phyloP scores from a whole-genome alignment of 2,113 vertebrate species.

The Chiloscyllium plagiosum region DNA sequence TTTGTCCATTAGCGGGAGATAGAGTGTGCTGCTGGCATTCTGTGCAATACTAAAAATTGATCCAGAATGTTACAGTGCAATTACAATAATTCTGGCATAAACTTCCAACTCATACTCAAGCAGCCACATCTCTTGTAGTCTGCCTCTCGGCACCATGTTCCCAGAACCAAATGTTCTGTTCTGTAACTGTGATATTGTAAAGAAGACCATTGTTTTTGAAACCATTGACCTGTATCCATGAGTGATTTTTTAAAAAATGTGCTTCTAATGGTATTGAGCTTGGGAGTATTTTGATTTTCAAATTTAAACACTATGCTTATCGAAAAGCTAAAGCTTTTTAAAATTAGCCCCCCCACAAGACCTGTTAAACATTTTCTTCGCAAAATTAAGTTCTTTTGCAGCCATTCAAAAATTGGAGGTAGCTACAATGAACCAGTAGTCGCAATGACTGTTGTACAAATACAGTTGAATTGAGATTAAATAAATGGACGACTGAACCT shows the following conservation, averaged over 20 bases:
- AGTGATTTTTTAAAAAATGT: background rate
- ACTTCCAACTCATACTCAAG: background rate
- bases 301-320: background rate
- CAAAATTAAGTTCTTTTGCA: background rate
- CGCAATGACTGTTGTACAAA: background rate
- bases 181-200: background rate
- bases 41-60: background rate
- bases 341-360: background rate
- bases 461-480: background rate
- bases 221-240: background rate
- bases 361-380: background rate
- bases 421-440: background rate
- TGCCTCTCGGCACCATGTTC: background rate
- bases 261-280: background rate
- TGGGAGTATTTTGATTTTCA: background rate
- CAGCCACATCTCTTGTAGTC: background rate
- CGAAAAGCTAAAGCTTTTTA: background rate
- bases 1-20: background rate
- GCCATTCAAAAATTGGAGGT: background rate
- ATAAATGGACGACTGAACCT: background rate
- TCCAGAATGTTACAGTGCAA: background rate
- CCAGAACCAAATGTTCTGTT: background rate
- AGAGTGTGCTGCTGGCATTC: background rate
- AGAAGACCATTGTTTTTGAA: background rate
- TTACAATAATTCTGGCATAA: background rate